Conservation (phyloP, 2,888 invertebrate species). For the Germaria angustata region DNA sequence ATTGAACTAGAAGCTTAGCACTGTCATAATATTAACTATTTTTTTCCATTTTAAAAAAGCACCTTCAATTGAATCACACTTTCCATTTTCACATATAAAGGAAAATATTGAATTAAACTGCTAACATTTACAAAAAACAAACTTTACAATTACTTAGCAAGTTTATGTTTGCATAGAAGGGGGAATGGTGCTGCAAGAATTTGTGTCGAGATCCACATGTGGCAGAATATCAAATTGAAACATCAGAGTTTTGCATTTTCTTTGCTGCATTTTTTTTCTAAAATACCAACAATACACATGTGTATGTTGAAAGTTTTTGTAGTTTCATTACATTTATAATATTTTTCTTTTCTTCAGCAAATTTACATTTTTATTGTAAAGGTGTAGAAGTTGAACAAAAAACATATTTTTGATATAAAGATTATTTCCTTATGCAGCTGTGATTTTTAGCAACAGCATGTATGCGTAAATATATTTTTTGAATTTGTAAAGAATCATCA, state of each 20-base stretch:
- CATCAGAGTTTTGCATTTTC: background rate
- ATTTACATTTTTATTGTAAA: background rate
- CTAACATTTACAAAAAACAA: background rate
- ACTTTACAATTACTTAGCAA: constrained; percentile 56
- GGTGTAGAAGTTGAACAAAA: background rate
- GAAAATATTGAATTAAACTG: background rate
- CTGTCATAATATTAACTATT: no score
- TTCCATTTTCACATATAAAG: no score
- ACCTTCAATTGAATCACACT: no score
- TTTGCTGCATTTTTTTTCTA: background rate
- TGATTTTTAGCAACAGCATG: background rate
- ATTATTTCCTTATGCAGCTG: background rate
- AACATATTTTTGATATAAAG: background rate
- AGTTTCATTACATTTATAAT: background rate
- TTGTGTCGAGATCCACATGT: background rate
- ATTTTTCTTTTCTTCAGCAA: background rate
- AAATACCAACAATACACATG: no score
- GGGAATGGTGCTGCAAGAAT: background rate
- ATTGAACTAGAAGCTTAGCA: no score
- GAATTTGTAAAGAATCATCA: background rate
- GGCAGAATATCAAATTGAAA: background rate
- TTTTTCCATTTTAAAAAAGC: no score
- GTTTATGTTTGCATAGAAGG: background rate
- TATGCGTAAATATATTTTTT: background rate
- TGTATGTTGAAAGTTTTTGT: background rate